These are phyloP conservation scores for Chanos chanos DNA, from an alignment of 2,797 vertebrate species.

Conservation along the genomic window DNA sequence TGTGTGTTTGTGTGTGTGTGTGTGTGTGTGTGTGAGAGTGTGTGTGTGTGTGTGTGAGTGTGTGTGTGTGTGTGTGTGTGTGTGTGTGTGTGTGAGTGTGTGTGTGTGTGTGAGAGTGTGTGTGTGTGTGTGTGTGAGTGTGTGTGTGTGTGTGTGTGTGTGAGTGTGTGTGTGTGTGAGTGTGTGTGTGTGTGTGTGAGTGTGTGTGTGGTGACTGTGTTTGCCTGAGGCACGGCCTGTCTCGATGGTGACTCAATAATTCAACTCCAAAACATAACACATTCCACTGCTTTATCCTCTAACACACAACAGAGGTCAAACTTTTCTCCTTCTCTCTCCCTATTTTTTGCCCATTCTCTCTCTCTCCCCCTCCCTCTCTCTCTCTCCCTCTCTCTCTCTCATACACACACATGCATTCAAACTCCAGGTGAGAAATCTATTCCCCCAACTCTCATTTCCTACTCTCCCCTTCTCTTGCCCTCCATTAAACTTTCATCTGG, in stretches of 20 bases:
- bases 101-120: no score
- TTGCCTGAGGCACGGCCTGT: no score
- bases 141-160: no score
- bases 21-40: no score
- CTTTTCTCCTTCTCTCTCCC: neutral
- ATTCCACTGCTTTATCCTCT: constrained; percentile 3
- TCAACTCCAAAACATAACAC: constrained; percentile 9
- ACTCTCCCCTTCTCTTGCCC: constrained; percentile 27
- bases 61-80: no score
- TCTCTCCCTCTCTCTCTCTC: neutral
- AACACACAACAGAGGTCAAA: constrained; percentile 15
- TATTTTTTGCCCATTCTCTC: neutral
- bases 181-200: no score
- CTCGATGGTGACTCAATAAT: constrained; percentile 23
- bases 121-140: no score
- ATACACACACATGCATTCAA: neutral
- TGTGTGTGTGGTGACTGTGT: no score
- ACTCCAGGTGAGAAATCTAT: constrained; percentile 15
- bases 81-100: no score
- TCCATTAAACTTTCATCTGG: constrained; percentile 41
- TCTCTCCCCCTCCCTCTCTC: neutral
- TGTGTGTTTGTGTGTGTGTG: no score
- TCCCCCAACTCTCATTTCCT: constrained; percentile 20
- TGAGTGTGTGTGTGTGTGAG: no score
- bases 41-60: no score